Conservation (phyloP, 2,113 vertebrate species). For the Peromyscus californicus region DNA sequence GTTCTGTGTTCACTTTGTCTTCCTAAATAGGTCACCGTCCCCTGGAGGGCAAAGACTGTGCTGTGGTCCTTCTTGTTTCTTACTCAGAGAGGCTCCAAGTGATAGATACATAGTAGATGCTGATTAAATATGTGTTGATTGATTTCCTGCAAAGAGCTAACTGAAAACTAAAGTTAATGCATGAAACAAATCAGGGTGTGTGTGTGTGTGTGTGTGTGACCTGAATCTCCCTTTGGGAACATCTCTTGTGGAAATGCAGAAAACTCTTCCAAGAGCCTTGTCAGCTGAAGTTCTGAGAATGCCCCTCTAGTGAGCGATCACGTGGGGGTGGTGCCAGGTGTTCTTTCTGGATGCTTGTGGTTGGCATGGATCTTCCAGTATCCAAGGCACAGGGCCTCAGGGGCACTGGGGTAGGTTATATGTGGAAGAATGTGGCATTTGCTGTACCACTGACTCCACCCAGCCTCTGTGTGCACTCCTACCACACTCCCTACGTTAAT, state of each 20-base stretch:
- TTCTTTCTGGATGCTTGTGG: neutral
- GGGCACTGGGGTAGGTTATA: neutral
- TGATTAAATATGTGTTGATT: slow-evolving; percentile 83
- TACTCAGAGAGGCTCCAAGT: slow-evolving; percentile 55
- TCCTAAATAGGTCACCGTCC: slow-evolving; percentile 79
- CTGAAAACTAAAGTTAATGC: slow-evolving; percentile 59
- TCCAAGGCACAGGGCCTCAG: neutral
- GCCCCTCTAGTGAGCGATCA: slow-evolving; percentile 1
- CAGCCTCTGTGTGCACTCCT: neutral
- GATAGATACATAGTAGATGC: slow-evolving; percentile 78
- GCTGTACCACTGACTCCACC: neutral
- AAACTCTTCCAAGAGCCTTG: slow-evolving; percentile 59
- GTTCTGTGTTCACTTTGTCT: slow-evolving; percentile 75
- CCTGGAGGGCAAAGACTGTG: slow-evolving; percentile 64
- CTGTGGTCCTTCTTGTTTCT: slow-evolving; percentile 41
- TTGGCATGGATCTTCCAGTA: neutral
- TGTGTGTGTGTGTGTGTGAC: neutral
- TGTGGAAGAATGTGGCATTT: neutral
- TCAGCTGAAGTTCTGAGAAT: slow-evolving; percentile 41
- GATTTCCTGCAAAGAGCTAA: slow-evolving; percentile 63
- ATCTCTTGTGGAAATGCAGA: slow-evolving; percentile 16
- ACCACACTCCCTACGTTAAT: neutral
- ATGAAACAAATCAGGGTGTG: neutral
- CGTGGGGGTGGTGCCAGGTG: fast-evolving
- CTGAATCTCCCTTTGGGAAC: slow-evolving; percentile 61